Percentiles rank a stretch among this genome's conserved stretches.
phyloP scores from a whole-genome alignment of 2,888 invertebrate species.

The Rhaphigaster nebulosa region DNA sequence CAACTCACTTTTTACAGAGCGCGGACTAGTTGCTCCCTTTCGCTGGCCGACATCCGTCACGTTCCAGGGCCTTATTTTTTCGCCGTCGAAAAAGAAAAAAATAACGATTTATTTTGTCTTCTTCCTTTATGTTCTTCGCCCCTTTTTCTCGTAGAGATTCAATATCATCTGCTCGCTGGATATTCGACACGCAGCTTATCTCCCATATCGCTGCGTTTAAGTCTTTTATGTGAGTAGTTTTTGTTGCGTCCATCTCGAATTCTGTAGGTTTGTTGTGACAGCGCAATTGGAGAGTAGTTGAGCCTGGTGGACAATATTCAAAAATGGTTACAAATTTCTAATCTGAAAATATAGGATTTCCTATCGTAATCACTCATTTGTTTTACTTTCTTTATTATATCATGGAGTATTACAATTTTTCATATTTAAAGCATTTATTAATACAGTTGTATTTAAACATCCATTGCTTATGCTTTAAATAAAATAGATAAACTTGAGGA shows the following conservation, averaged over 20 bases:
- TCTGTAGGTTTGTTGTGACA: not conserved
- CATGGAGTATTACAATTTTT: no score
- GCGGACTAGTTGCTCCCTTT: slow-evolving; percentile 32
- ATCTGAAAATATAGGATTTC: no score
- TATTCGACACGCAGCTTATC: not conserved
- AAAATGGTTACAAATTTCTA: not conserved
- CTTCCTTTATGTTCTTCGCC: slow-evolving; percentile 7
- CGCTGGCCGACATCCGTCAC: slow-evolving; percentile 46
- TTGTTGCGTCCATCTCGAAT: not conserved
- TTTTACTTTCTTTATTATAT: no score
- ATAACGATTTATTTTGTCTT: slow-evolving; percentile 21
- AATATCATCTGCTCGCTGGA: not conserved
- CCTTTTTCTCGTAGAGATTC: slow-evolving; percentile 5
- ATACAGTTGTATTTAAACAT: no score
- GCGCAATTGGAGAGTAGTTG: not conserved
- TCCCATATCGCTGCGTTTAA: not conserved
- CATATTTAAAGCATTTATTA: no score
- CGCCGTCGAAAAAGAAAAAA: not conserved
- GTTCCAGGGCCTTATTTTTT: slow-evolving; percentile 26
- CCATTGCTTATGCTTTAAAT: no score
- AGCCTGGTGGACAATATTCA: not conserved
- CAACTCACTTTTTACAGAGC: slow-evolving; percentile 51
- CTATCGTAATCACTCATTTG: no score
- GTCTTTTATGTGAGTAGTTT: not conserved
- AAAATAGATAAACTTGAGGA: no score